Evolutionary conservation across 1,140 invertebrate genomes (phyloP).

Genomic region (Lanistes nyassanus): DNA sequence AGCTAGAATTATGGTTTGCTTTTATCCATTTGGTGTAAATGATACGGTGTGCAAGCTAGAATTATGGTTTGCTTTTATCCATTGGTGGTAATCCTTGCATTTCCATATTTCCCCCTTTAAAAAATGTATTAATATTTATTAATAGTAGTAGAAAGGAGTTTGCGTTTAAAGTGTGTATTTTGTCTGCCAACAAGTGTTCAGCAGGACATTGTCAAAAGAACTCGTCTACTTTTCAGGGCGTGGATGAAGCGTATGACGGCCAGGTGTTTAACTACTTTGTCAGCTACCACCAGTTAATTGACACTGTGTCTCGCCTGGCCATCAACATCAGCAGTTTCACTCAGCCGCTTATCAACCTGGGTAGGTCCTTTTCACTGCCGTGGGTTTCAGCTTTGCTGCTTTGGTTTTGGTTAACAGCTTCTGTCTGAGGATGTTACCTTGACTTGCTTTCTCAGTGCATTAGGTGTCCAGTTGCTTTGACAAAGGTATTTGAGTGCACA

Average conservation of each 20-base stretch:
- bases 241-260: conserved; percentile 83
- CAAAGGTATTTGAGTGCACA: too few species aligned
- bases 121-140: neutral
- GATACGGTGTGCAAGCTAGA: too few species aligned
- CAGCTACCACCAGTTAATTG: conserved; percentile 86
- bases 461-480: neutral
- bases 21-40: too few species aligned
- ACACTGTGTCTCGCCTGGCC: conserved; percentile 88
- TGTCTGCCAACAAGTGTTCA: neutral
- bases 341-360: conserved; percentile 81
- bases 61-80: too few species aligned
- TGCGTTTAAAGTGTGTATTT: neutral
- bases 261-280: conserved; percentile 81
- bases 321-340: conserved; percentile 83
- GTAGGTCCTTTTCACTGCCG: conserved; percentile 64
- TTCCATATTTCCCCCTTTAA: too few species aligned
- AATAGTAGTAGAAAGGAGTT: neutral
- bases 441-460: neutral
- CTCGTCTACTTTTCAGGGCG: conserved; percentile 68
- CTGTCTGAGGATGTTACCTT: neutral
- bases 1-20: too few species aligned
- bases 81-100: too few species aligned
- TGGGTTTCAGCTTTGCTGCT: neutral
- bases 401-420: neutral
- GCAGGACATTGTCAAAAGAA: neutral